Base-by-base conservation (phyloP, 2,888 invertebrate species). In the Drosophila mulleri region DNA sequence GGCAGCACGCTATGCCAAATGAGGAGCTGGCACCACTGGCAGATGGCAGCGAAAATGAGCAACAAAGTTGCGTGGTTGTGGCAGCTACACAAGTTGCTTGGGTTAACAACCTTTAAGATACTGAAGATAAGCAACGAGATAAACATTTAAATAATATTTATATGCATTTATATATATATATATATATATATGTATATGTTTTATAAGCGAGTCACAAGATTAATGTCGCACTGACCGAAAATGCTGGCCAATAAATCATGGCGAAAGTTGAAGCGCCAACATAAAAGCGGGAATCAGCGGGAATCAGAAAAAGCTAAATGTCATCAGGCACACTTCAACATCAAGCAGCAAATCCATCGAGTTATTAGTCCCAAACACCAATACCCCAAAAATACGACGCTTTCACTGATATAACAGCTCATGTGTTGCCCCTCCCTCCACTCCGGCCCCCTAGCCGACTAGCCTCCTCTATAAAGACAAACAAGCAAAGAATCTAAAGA, bases 171-270 rank as follows among this genome's bases (percentile, higher is more conserved):
- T 62, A 72, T 74, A 39, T 6, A 26, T 26, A 6, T 26, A 26
- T 12, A 35, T 35, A 35, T 12, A 29, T 26, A 74, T 86, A 72
- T 83, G 8, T 35, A 35, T 35, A 77, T 59, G 74, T 54, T 70
- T 74, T 58, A 53, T 39, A 62, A 67, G 53, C 59, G 76, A 56
- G 48, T 44, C 61, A 11, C 61, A 83, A 85, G 82, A 88, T 88
- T 83, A 88, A 83, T 88, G 81, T 67, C 81, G 53, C 70, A 84
- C 56, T 72, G 54, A 39, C 72, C 82, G 75, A 79, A 72, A 76
- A 74, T 79, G 88, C 83, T 85, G 83, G 69, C 80, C 80, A 84
- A 84, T 84, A 88, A 88, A 89, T 89, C 88, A 89, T 77, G 80
- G 89, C 89, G 84, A 84, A 84, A 84, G 84, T 82, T 78, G 56